Evolutionary conservation across 2,113 vertebrate species (phyloP), one percentile per base, ranked within the genome.

Genomic region (Phaetusa simplex): DNA sequence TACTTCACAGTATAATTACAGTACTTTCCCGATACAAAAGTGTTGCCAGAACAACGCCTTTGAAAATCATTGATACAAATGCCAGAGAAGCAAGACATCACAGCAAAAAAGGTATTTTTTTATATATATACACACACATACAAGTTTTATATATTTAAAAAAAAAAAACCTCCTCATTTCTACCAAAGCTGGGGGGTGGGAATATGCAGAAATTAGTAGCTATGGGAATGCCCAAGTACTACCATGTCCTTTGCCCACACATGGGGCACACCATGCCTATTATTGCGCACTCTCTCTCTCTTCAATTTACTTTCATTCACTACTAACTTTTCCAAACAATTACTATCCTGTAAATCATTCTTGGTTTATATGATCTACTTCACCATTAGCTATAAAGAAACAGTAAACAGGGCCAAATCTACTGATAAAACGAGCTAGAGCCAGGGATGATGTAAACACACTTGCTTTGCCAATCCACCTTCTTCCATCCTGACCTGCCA

Each of bases 391-490:
- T 74, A 65, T 55, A 94, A 89, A 81, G 50, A 89, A 84, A 95
- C 23, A 82, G 32, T 50, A 87, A 82, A 96, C 7, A 70, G 32
- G 58, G 81, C 91, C 91, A 96, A 95, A 90, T 66, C 62, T 90
- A 89, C 61, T 66, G 83, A 94, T 77, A 91, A 95, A 85, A 32
- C 2, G 8, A 80, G 45, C 30, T 73, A 79, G 52, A 93, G 89
- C 78, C 93, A 91, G 66, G 32, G 47, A 81, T 95, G 84, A 96
- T 70, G 82, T 88, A 93, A 97, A 94, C 71, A 78, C 16, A 5
- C 18, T 72, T 80, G 50, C 38, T 76, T 14, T 91, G 94, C 93
- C 95, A 94, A 91, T 58, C 62, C 23, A 95, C 93, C 70, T 93
- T 93, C 86, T 82, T 77, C 89, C 82, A 95, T 40, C 53, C 78